These are phyloP conservation scores for Leiothrix lutea DNA, from an alignment of 2,113 vertebrate genomes.

Conservation along the genomic window DNA sequence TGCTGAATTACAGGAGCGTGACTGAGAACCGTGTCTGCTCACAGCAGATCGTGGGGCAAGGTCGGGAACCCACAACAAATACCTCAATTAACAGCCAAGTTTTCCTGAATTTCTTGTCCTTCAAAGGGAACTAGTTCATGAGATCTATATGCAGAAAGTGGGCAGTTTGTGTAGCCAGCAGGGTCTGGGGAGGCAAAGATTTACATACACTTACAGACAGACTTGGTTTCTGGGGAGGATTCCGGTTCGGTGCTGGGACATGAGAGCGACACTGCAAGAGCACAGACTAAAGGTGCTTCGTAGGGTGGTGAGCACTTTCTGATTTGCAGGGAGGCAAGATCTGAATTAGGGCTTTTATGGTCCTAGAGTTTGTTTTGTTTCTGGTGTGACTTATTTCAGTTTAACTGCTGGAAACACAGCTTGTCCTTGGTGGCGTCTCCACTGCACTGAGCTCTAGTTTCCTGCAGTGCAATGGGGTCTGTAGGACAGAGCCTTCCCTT, in stretches of 20 bases:
- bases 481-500: background rate
- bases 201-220: background rate
- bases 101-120: background rate
- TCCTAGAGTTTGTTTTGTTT: background rate
- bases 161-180: background rate
- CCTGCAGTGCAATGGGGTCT: background rate
- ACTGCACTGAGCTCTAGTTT: background rate
- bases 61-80: slow-evolving; percentile 23
- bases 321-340: background rate
- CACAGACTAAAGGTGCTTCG: background rate
- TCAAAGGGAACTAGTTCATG: background rate
- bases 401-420: background rate
- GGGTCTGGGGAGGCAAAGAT: background rate
- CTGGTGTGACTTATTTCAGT: background rate
- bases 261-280: background rate
- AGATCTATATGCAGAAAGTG: background rate
- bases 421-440: background rate
- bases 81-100: slow-evolving; percentile 30
- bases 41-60: background rate
- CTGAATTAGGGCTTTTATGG: background rate
- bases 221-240: background rate
- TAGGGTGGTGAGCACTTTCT: background rate
- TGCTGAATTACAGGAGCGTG: slow-evolving; percentile 50
- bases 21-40: background rate
- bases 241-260: background rate